A percentile compares a stretch with the other conserved stretches of the same genome.
Conservation (phyloP, 2,113 vertebrate genomes). For the Colius striatus region DNA sequence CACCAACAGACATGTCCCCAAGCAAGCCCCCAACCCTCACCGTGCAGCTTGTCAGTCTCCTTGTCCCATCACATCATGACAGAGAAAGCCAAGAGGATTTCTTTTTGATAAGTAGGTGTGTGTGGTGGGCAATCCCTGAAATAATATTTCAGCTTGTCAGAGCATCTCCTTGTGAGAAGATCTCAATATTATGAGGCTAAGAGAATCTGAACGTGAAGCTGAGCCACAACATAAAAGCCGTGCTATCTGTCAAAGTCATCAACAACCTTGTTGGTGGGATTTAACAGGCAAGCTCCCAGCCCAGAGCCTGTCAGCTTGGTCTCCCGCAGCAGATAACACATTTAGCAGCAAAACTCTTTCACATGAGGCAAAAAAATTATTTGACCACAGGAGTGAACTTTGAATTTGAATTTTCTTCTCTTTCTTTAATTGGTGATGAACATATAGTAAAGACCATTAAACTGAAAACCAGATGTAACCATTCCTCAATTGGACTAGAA, state of each 20-base stretch:
- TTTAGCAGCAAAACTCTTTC: constrained; percentile 40
- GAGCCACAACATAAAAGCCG: constrained; percentile 42
- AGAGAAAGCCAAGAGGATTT: not conserved
- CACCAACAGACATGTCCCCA: not conserved
- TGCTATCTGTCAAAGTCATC: constrained; percentile 65
- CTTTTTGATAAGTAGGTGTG: constrained; percentile 4
- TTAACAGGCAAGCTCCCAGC: constrained; percentile 22
- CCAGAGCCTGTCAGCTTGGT: constrained; percentile 43
- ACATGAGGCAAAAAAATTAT: not conserved
- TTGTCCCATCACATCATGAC: rapidly evolving
- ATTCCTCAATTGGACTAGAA: not conserved
- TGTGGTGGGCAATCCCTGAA: not conserved
- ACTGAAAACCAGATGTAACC: not conserved
- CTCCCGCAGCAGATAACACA: not conserved
- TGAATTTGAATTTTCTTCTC: not conserved
- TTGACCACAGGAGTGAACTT: constrained; percentile 23
- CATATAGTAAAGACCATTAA: not conserved
- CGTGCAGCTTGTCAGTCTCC: not conserved
- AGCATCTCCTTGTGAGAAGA: not conserved
- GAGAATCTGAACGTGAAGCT: constrained; percentile 31
- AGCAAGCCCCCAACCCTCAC: not conserved
- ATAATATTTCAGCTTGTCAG: constrained; percentile 24
- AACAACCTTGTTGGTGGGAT: constrained; percentile 30
- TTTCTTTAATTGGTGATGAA: not conserved
- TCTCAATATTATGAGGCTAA: constrained; percentile 30